Evolutionary conservation across 2,888 invertebrate genomes (phyloP), one percentile per base, ranked within the genome.

Genomic region (Parasteatoda lunata): DNA sequence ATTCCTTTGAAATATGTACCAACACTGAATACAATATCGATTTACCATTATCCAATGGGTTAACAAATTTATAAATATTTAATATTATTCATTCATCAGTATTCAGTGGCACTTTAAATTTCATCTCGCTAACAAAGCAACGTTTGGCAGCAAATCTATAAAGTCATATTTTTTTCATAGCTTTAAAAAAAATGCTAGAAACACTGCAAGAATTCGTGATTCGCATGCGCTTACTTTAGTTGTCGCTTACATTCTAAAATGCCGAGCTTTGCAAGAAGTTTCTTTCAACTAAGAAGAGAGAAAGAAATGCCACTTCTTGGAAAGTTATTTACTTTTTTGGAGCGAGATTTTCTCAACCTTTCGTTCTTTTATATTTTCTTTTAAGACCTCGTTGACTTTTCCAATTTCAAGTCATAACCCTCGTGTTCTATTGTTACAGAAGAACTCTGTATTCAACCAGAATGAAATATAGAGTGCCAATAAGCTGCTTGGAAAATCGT

Each of bases 391-490:
- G 85, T 76, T 76, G 85, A 80, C 76, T 71, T 76, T 85, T 80
- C 70, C 79, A 85, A 85, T 85, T 77, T 80, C 75, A 70, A 76
- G 84, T 76, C 85, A 85, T 80, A 85, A 80, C 70, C 70, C 5
- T 71, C 64, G 30, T 85, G 80, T 80, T 85, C 79, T 70, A 79
- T 85, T 79, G 80, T 85, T 76, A 85, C 76, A 71, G 77, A 66
- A 70, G 7, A 30, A 30, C 30, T 66, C 15, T 15, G 48, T 15
- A 15, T 9, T 68, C 70, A 64, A 9, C 51, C n/a, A 47, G 75
- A 73, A 80, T 80, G 79, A 85, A 85, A 85, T 85, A 65, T 52
- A 75, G 85, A 80, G 66, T 52, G 76, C 79, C 84, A 85, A 85
- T 80, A 85, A 76, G 65, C 64, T 71, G 51, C 52, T 48, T 54